Base-by-base conservation (phyloP, 2,888 invertebrate species). In the Agriotes lineatus region DNA sequence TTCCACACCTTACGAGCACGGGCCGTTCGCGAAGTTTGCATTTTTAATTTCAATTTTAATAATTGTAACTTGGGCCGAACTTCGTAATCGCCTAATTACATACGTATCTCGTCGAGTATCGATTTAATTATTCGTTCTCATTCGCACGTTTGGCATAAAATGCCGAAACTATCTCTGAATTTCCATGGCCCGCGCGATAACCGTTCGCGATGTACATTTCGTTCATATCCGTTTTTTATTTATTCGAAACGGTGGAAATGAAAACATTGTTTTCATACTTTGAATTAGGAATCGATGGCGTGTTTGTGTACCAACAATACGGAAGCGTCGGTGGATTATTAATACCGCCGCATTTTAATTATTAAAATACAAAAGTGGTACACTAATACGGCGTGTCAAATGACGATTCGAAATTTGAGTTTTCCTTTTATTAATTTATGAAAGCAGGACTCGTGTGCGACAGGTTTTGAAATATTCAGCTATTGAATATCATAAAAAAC, bases 1-100 rank as follows among this genome's bases (percentile, higher is more conserved):
- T 68, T 64, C 68, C 59, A 37, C 63, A 62, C 68, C 63, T 68
- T 54, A 60, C 63, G 62, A 61, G 62, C 67, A 52, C 45, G n/a
- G 50, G 48, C 50, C 61, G 57, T 33, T 58, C 37, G 12, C 20
- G 19, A 33, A 57, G 62, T 58, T n/a, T n/a, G n/a, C 45, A 50
- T 33, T 25, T 25, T 25, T 19, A 33, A 57, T 67, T 67, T 62
- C 57, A 57, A 67, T 56, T 62, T 62, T 62, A 67, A 67, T 67
- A 18, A 67, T 60, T 33, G 16, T 10, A 16, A 19, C 33, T 33
- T 18, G 18, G 16, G 16, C 45, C 39, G 56, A 67, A 64, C 64
- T 64, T 64, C 57, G 57, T 64, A 48, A 48, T 57, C 10, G 20
- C 19, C 30, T 64, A 64, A 64, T 57, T 64, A 64, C 56, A 30